Evolutionary conservation across 2,888 invertebrate genomes (phyloP), one percentile per base, ranked within the genome.

Genomic region (Achlya flavicornis): DNA sequence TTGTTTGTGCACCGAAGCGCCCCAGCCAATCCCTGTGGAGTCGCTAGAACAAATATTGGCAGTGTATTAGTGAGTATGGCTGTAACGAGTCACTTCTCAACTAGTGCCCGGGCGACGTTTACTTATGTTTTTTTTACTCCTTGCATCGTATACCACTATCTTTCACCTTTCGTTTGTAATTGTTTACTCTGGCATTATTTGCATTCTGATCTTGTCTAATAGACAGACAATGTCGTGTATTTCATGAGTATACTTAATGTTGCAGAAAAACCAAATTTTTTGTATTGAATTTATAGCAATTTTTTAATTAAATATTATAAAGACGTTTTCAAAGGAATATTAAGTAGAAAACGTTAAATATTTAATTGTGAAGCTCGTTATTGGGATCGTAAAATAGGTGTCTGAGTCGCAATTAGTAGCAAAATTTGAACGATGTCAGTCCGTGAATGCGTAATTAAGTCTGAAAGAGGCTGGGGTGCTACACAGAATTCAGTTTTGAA

Each of bases 1-100:
- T 79, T 90, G 88, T 88, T 88, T 89, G 87, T 83, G 80, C 82
- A 79, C 76, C 77, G 79, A 80, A 80, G 76, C 83, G 79, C 80
- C 80, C 84, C 80, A 76, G 72, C 79, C 79, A 74, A 77, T 83
- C 85, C 85, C 82, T 63, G 63, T 72, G 81, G 88, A 84, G 83
- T 80, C 76, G 75, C 78, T 78, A 77, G 77, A 65, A 78, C 89
- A 90, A 92, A 92, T 91, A 92, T 91, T 90, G 89, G 87, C 85
- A 84, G 78, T 87, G 87, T 89, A 89, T 91, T 90, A 91, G 86
- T 77, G 80, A 79, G 78, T 74, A 78, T 77, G 74, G 75, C 75
- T 77, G 83, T 85, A 88, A 86, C 89, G 81, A 87, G 84, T 85
- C 86, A 84, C 86, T 90, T 81, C 76, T 74, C 76, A 76, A 76